These are phyloP conservation scores for Potamarius usumacintae DNA, from an alignment of 2,113 vertebrate species.

Conservation along the genomic window DNA sequence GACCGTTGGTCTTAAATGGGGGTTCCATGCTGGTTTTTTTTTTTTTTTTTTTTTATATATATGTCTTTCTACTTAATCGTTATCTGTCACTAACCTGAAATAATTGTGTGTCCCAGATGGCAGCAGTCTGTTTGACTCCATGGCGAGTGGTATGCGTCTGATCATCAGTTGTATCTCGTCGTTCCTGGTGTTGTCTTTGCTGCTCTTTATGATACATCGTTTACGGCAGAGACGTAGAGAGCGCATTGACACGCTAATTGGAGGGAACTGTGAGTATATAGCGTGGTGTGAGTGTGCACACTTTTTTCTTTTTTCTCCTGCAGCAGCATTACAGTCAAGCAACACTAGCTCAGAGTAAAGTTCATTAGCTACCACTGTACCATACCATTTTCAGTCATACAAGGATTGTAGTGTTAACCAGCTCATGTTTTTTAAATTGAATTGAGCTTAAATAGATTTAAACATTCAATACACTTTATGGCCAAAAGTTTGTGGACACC, in stretches of 20 bases:
- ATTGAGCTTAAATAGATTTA: background rate
- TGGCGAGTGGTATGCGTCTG: constrained; percentile 96
- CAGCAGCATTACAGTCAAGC: background rate
- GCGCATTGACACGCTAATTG: constrained; percentile 94
- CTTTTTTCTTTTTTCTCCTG: background rate
- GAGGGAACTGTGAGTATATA: constrained; percentile 85
- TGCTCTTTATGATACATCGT: constrained; percentile 98
- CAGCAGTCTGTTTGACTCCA: constrained; percentile 93
- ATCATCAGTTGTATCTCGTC: constrained; percentile 98
- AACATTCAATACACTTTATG: background rate
- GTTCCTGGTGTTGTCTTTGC: constrained; percentile 96
- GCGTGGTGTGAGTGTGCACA: background rate
- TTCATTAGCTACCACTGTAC: background rate
- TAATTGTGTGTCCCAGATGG: constrained; percentile 76
- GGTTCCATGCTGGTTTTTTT: background rate
- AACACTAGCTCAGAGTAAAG: background rate
- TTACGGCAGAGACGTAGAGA: constrained; percentile 91
- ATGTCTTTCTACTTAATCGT: background rate
- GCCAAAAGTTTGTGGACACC: background rate
- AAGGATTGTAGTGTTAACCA: background rate
- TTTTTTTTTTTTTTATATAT: background rate
- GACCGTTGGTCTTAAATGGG: background rate
- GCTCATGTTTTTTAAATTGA: background rate
- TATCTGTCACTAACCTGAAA: background rate
- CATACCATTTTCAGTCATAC: background rate